phyloP scores from a whole-genome alignment of 2,888 invertebrate genomes.

The Eudemis profundana region DNA sequence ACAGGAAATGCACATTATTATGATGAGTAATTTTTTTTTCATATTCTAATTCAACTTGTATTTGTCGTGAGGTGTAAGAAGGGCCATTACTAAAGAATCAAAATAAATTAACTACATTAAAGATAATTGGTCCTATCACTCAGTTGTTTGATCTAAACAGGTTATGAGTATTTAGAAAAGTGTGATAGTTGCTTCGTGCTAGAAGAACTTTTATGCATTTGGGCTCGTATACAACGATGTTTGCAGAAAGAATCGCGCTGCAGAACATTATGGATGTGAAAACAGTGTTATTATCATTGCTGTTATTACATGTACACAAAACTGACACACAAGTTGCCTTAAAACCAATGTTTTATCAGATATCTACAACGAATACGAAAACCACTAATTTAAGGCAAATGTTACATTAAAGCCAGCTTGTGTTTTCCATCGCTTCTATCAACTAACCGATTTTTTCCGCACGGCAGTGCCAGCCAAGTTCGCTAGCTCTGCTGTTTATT shows the following conservation, averaged over 20 bases:
- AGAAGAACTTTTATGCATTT: too few species aligned
- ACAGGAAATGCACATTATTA: too few species aligned
- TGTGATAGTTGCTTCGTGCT: too few species aligned
- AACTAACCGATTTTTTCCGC: constrained; percentile 46
- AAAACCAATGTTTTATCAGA: not conserved
- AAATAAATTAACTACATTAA: too few species aligned
- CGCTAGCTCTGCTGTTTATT: not conserved
- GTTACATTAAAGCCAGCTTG: constrained; percentile 19
- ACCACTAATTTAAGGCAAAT: not conserved
- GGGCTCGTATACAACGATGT: too few species aligned
- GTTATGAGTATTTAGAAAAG: too few species aligned
- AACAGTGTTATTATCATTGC: constrained; percentile 46
- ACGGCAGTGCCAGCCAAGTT: constrained; percentile 26
- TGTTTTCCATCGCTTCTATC: constrained; percentile 34
- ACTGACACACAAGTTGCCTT: constrained; percentile 24
- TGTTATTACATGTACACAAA: constrained; percentile 24
- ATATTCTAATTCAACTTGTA: too few species aligned
- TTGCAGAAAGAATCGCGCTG: constrained; percentile 12
- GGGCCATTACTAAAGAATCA: too few species aligned
- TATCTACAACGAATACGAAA: not conserved
- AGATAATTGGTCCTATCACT: too few species aligned
- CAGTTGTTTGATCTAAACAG: too few species aligned
- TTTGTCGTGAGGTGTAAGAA: too few species aligned
- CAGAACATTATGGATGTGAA: constrained; percentile 52
- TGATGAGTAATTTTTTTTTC: too few species aligned